A percentile compares a stretch with the other conserved stretches of the same genome.
phyloP scores from a whole-genome alignment of 2,888 invertebrate genomes.

The Rhimphoctona megacephalus region DNA sequence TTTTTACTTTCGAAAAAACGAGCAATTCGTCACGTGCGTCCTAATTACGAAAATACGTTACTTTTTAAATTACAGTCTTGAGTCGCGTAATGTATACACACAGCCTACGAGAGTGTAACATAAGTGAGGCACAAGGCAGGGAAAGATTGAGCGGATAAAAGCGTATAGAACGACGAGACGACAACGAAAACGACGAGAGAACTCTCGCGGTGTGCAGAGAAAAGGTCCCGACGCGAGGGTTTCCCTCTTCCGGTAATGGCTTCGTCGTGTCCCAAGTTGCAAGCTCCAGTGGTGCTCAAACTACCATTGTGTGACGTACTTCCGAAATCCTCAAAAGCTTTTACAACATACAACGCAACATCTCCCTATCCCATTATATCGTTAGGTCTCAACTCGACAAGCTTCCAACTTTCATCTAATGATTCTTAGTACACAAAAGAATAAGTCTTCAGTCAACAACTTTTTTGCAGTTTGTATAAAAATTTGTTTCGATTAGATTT shows the following conservation, averaged over 20 bases:
- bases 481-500: not conserved
- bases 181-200: conserved; percentile 43
- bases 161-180: conserved; percentile 57
- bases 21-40: not conserved
- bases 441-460: not conserved
- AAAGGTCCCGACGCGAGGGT: conserved; percentile 51
- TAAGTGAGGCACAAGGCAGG: conserved; percentile 56
- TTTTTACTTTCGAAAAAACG: not conserved
- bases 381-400: not conserved
- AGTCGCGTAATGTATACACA: conserved; percentile 43
- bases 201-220: conserved; percentile 51
- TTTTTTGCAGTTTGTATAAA: not conserved
- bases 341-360: conserved; percentile 4
- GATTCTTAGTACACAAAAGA: not conserved
- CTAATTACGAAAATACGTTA: conserved; percentile 11
- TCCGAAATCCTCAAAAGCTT: conserved; percentile 23
- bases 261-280: conserved; percentile 82
- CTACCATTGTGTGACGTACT: conserved; percentile 66
- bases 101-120: conserved; percentile 51
- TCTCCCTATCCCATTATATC: not conserved
- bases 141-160: conserved; percentile 67
- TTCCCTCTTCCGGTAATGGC: conserved; percentile 77
- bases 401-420: not conserved
- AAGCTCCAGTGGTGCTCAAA: conserved; percentile 81
- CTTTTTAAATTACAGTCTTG: conserved; percentile 23